Evolutionary conservation across 2,888 invertebrate genomes (phyloP), one percentile per base, ranked within the genome.

Genomic region (Zootermopsis nevadensis): DNA sequence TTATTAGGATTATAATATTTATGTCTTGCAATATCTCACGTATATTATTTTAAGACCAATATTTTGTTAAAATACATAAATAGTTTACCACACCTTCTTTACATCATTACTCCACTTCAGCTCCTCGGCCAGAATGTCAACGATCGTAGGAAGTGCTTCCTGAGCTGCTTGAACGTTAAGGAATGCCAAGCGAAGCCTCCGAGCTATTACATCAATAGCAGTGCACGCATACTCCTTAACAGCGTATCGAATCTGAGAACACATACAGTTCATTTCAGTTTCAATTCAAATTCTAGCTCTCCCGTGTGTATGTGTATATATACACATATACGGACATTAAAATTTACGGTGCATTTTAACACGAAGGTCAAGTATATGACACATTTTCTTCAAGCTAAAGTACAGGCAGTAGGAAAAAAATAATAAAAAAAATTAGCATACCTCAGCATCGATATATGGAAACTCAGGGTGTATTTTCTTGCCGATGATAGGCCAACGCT

Each of bases 361-460:
- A n/a, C n/a, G n/a, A n/a, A n/a, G n/a, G n/a, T n/a, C n/a, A n/a
- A n/a, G n/a, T n/a, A n/a, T n/a, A n/a, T n/a, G n/a, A n/a, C n/a
- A n/a, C n/a, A n/a, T n/a, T n/a, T n/a, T n/a, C n/a, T n/a, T n/a
- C n/a, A n/a, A n/a, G n/a, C n/a, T n/a, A n/a, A n/a, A n/a, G n/a
- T n/a, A n/a, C n/a, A n/a, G 3, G 15, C 19, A 48, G 1, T n/a
- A 60, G 6, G 7, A 24, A 53, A 3, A 24, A 2, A 53, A 4
- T 53, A 53, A 53, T 4, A 53, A 22, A 24, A 53, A 53, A 48
- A 48, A 19, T 48, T 48, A 48, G 24, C 79, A 35, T 86, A 93
- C 94, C 91, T 99, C 99, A 24, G 99, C 99, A 89, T 99, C 99
- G 87, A 99, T 97, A 89, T 99, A 99, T 0, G 99, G 99, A 90